Base-by-base conservation (phyloP, 2,113 vertebrate genomes). In the Isichthys henryi region DNA sequence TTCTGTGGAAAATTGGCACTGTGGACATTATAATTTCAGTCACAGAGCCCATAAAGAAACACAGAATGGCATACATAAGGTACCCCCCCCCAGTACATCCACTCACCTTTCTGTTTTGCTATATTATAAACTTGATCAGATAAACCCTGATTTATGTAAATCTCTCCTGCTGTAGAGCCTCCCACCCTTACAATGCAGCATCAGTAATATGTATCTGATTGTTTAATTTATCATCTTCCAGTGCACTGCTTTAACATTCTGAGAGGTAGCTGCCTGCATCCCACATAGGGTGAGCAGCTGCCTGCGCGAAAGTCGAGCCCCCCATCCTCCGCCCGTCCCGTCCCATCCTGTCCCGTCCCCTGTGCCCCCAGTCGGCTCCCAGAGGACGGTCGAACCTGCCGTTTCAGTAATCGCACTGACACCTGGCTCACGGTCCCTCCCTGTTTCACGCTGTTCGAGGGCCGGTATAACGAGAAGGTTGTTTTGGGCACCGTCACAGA, bases 111-210 rank as follows among this genome's bases (percentile, higher is more conserved):
- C 52, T 85, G 77, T 89, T 83, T 56, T 43, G 48, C 39, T 89
- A 84, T 62, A 82, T 62, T 89, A 89, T 84, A 85, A 84, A 62
- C 56, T 77, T 84, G 88, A 89, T 89, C 53, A 89, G 50, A 48
- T 89, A 62, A 89, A 56, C 52, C 31, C 39, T 48, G 88, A 89
- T 85, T 89, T 84, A 89, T 88, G 87, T 77, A 84, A 53, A 56
- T 58, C 88, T 46, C 27, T 56, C 48, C n/a, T 53, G 13, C 50
- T 7, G 3, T 43, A 56, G 39, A 85, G 53, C 80, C 23, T 15
- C 62, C 35, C 7, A 2, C 31, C 88, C 15, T 66, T n/a, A n/a
- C 82, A 48, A 45, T 15, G 74, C 70, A 45, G 23, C 35, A 52
- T 43, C 52, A 39, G 53, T 56, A 62, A 84, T 58, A 88, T 80